phyloP scores from a whole-genome alignment of 2,113 vertebrate species.

The Haemorhous mexicanus region DNA sequence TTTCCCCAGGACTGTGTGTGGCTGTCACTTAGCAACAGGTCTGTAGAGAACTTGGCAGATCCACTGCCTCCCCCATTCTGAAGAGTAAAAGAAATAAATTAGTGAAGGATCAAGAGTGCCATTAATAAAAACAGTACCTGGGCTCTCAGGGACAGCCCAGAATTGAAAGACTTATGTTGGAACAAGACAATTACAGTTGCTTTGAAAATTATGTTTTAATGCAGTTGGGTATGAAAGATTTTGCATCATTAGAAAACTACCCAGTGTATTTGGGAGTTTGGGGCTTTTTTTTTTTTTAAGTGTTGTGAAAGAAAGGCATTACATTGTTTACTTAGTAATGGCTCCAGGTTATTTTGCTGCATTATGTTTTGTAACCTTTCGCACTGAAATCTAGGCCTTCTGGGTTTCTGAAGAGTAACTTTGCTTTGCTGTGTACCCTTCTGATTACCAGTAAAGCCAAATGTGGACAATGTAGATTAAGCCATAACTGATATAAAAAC shows the following conservation, averaged over 20 bases:
- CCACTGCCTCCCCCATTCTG: background rate
- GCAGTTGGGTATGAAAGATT: background rate
- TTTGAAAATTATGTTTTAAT: background rate
- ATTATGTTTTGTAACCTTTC: background rate
- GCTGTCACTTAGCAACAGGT: slow-evolving; percentile 72
- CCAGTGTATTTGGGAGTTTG: background rate
- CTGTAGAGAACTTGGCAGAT: slow-evolving; percentile 33
- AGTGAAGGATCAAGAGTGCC: background rate
- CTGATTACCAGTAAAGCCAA: background rate
- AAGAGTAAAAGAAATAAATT: background rate
- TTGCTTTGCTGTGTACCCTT: background rate
- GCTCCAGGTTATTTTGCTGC: background rate
- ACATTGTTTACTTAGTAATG: background rate
- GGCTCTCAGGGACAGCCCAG: background rate
- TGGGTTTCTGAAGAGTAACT: background rate
- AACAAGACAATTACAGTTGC: background rate
- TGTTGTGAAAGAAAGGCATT: background rate
- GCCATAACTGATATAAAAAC: background rate
- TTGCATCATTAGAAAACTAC: background rate
- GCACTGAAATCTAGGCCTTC: background rate
- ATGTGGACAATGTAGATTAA: background rate
- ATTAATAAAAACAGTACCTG: background rate
- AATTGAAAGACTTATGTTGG: background rate
- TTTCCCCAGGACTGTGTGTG: background rate
- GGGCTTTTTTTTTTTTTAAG: background rate